Conservation (phyloP, 1,140 invertebrate species). For the Popillia japonica region DNA sequence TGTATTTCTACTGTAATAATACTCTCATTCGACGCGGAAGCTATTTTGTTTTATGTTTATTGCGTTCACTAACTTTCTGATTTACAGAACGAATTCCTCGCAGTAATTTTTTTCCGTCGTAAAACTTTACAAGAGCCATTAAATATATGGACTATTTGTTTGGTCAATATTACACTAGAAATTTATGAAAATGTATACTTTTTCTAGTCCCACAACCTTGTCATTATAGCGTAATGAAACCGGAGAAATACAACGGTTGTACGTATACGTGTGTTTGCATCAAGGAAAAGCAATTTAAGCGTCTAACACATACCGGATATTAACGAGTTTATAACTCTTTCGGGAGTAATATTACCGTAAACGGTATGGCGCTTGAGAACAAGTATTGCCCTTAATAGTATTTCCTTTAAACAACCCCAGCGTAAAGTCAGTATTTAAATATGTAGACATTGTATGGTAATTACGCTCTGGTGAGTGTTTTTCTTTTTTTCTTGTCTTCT, state of each 20-base stretch:
- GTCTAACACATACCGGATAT: constrained; percentile 28
- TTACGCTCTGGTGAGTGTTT: neutral
- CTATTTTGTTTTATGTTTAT: constrained; percentile 4
- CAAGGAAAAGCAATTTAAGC: constrained; percentile 13
- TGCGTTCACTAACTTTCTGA: neutral
- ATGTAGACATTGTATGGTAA: neutral
- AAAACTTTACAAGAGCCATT: constrained; percentile 15
- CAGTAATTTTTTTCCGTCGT: neutral
- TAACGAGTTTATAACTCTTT: constrained; percentile 30
- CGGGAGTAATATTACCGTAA: constrained; percentile 14
- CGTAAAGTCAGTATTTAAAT: constrained; percentile 26
- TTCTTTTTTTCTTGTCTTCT: neutral
- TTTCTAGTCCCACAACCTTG: constrained; percentile 1
- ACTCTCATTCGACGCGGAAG: neutral
- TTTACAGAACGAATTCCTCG: neutral
- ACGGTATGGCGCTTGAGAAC: constrained; percentile 4
- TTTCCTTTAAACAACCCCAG: constrained; percentile 15
- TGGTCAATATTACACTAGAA: neutral
- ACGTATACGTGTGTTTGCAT: neutral
- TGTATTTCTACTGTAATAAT: neutral
- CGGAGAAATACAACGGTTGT: neutral
- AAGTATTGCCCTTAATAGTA: constrained; percentile 10
- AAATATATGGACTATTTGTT: constrained; percentile 10
- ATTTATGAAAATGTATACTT: constrained; percentile 19
- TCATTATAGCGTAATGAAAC: constrained; percentile 13